Evolutionary conservation across 1,140 invertebrate genomes (phyloP).

Genomic region (Tetraneura akinire): DNA sequence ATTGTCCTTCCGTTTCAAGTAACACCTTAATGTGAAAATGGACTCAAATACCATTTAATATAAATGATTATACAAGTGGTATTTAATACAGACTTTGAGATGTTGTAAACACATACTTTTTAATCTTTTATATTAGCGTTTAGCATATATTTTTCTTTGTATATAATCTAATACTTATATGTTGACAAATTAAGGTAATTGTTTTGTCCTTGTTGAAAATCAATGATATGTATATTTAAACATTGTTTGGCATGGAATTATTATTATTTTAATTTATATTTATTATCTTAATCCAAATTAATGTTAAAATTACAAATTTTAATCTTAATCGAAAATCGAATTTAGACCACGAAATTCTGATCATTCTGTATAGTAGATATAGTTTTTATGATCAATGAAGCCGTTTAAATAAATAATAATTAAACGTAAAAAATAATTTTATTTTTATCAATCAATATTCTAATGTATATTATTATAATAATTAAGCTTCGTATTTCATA

Average conservation of each 20-base stretch:
- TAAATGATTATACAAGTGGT: constrained; percentile 35
- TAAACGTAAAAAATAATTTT: no score
- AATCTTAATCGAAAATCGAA: no score
- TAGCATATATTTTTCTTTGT: constrained; percentile 21
- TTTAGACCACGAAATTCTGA: no score
- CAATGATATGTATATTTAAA: not conserved
- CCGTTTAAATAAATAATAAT: no score
- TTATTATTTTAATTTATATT: constrained; percentile 15
- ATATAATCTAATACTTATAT: constrained; percentile 9
- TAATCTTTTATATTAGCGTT: constrained; percentile 41
- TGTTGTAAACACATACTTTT: constrained; percentile 44
- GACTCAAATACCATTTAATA: constrained; percentile 39
- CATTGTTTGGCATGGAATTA: not conserved
- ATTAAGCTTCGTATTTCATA: no score
- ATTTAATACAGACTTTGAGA: constrained; percentile 34
- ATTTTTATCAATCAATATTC: no score
- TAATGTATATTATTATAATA: no score
- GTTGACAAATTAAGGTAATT: constrained; percentile 4
- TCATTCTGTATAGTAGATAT: no score
- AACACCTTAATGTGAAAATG: constrained; percentile 36
- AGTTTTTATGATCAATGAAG: no score
- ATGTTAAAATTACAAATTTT: not conserved
- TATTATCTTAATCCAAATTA: not conserved
- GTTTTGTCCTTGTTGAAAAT: constrained; percentile 34
- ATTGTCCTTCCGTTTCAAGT: constrained; percentile 31